Conservation (phyloP, 2,797 vertebrate genomes). For the Dicrostonyx torquatus region DNA sequence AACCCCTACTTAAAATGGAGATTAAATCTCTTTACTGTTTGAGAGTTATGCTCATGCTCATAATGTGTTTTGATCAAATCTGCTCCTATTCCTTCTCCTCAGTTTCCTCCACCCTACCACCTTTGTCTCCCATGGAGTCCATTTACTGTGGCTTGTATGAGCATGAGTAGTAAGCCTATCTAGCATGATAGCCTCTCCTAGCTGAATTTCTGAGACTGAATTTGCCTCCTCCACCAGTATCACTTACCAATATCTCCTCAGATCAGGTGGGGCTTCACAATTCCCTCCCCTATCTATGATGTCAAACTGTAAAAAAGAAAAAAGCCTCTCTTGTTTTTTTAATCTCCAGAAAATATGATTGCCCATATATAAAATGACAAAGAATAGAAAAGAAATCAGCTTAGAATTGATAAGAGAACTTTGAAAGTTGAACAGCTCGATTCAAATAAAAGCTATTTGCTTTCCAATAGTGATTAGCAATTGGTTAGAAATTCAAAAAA, state of each 20-base stretch:
- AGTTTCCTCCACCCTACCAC: neutral
- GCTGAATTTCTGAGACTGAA: neutral
- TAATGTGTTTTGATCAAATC: neutral
- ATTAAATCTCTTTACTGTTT: neutral
- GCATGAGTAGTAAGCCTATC: too few relatives aligned
- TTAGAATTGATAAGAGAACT: neutral
- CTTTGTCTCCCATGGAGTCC: neutral
- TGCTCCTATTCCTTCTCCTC: neutral
- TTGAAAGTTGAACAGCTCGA: neutral
- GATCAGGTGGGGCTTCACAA: neutral
- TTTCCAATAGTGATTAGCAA: neutral
- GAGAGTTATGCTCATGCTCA: neutral
- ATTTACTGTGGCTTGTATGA: neutral
- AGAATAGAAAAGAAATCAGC: neutral
- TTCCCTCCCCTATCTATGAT: neutral
- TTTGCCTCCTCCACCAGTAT: neutral
- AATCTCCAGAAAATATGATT: neutral
- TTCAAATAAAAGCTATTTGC: neutral
- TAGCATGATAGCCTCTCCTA: neutral
- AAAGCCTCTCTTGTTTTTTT: neutral
- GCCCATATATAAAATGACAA: neutral
- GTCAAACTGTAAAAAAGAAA: neutral
- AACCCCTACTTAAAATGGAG: neutral
- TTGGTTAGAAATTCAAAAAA: neutral
- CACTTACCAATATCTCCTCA: neutral